Percentiles rank a stretch among this genome's conserved stretches.
These are phyloP conservation scores for Deilephila elpenor DNA, from an alignment of 2,888 invertebrate genomes.

Conservation along the genomic window DNA sequence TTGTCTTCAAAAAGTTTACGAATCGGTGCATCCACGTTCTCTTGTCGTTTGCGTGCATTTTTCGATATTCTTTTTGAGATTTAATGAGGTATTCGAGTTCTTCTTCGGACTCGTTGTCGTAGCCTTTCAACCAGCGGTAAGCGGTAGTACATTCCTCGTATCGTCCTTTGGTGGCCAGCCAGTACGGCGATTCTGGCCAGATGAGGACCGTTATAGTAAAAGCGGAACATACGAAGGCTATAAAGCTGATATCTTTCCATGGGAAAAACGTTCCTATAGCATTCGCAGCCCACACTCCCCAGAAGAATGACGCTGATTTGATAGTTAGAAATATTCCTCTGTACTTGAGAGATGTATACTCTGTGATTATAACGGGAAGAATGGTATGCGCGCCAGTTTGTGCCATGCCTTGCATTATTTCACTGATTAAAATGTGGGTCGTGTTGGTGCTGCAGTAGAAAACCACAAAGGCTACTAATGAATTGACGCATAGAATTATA, in stretches of 20 bases:
- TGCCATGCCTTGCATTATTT: slow-evolving; percentile 47
- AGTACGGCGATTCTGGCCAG: slow-evolving; percentile 43
- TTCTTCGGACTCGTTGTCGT: slow-evolving; percentile 39
- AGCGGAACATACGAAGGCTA: slow-evolving; percentile 39
- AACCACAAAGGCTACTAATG: slow-evolving; percentile 41
- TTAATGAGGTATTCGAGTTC: slow-evolving; percentile 43
- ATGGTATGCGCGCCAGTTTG: slow-evolving; percentile 37
- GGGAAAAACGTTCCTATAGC: slow-evolving; percentile 43
- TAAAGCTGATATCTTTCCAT: slow-evolving; percentile 38
- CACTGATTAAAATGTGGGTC: slow-evolving; percentile 42
- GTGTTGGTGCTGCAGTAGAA: slow-evolving; percentile 43
- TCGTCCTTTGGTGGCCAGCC: slow-evolving; percentile 40
- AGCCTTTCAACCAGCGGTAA: slow-evolving; percentile 46
- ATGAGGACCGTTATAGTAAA: slow-evolving; percentile 38
- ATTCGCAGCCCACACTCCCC: slow-evolving; percentile 44
- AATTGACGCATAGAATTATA: slow-evolving; percentile 34
- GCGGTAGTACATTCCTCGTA: slow-evolving; percentile 44
- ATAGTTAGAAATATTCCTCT: slow-evolving; percentile 46
- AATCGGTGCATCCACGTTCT: slow-evolving; percentile 33
- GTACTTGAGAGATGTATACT: slow-evolving; percentile 45
- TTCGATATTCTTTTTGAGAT: slow-evolving; percentile 44
- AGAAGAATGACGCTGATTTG: slow-evolving; percentile 42
- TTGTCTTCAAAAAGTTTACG: slow-evolving; percentile 34
- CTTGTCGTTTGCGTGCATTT: slow-evolving; percentile 38
- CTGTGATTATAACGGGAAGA: slow-evolving; percentile 43